These are phyloP conservation scores for Apamea monoglypha DNA, from an alignment of 2,888 invertebrate genomes.

Conservation along the genomic window DNA sequence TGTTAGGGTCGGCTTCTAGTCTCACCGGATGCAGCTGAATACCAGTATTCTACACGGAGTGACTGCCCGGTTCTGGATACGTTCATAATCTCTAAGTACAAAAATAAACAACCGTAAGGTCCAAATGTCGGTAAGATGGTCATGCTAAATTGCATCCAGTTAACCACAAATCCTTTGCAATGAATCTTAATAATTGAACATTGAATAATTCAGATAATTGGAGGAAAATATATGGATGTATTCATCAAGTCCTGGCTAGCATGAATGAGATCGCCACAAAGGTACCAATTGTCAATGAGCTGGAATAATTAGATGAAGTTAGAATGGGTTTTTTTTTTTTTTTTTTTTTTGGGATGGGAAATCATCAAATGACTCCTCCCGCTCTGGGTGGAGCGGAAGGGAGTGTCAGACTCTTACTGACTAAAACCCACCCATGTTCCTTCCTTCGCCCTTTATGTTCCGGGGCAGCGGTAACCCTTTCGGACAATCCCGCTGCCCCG, in stretches of 20 bases:
- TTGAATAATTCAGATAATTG: constrained; percentile 59
- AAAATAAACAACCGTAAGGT: neutral
- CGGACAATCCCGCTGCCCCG: no score
- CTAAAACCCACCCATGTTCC: no score
- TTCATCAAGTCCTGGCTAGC: constrained; percentile 45
- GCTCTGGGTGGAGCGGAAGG: no score
- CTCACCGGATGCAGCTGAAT: neutral
- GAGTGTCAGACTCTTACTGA: no score
- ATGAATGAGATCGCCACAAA: constrained; percentile 38
- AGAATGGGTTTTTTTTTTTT: constrained; percentile 29
- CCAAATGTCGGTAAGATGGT: no score
- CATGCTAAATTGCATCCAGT: neutral
- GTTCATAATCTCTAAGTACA: no score
- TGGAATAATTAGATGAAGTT: constrained; percentile 14
- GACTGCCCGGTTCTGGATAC: neutral
- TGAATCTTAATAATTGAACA: constrained; percentile 62
- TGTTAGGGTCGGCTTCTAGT: no score
- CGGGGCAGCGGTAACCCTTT: no score
- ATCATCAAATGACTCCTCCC: no score
- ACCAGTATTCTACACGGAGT: neutral
- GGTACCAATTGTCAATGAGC: constrained; percentile 9
- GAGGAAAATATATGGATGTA: constrained; percentile 61
- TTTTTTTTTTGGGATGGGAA: no score
- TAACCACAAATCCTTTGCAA: constrained; percentile 5
- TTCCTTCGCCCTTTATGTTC: no score